These are phyloP conservation scores for Argyra leucocephala DNA, from an alignment of 2,888 invertebrate genomes.

Conservation along the genomic window DNA sequence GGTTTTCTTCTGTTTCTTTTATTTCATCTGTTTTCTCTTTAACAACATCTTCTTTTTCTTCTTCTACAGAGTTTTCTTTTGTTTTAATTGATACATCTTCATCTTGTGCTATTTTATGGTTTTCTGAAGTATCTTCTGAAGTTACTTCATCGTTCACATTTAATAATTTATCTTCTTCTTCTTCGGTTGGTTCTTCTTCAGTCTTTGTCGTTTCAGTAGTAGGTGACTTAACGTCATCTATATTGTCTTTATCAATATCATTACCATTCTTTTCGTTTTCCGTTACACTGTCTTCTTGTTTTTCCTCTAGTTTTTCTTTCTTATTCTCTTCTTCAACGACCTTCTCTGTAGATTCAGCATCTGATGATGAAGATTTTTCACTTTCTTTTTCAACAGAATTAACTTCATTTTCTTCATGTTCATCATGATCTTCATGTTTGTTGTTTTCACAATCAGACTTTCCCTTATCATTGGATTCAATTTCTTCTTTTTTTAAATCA, in stretches of 20 bases:
- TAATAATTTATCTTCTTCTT: conserved; percentile 10
- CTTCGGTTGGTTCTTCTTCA: background rate
- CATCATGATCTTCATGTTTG: conserved; percentile 21
- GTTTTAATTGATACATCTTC: background rate
- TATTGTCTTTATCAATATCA: conserved; percentile 19
- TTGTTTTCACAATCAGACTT: conserved; percentile 13
- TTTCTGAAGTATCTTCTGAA: background rate
- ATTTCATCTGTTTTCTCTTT: conserved; percentile 21
- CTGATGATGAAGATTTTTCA: conserved; percentile 25
- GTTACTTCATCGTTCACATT: conserved; percentile 5
- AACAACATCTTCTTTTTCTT: conserved; percentile 13
- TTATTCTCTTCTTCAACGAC: conserved; percentile 24
- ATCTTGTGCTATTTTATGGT: background rate
- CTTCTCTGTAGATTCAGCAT: conserved; percentile 31
- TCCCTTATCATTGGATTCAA: too few relatives aligned
- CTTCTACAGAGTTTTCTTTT: background rate
- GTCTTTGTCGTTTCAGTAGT: background rate
- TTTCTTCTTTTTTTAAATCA: too few relatives aligned
- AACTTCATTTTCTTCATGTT: conserved; percentile 15
- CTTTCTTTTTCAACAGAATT: conserved; percentile 33
- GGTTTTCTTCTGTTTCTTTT: conserved; percentile 20
- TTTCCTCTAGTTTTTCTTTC: conserved; percentile 20
- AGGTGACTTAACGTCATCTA: conserved; percentile 11
- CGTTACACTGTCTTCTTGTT: conserved; percentile 21
- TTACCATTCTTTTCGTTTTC: conserved; percentile 26